Base-by-base conservation (phyloP, 2,113 vertebrate species). In the Phalacrocorax carbo region DNA sequence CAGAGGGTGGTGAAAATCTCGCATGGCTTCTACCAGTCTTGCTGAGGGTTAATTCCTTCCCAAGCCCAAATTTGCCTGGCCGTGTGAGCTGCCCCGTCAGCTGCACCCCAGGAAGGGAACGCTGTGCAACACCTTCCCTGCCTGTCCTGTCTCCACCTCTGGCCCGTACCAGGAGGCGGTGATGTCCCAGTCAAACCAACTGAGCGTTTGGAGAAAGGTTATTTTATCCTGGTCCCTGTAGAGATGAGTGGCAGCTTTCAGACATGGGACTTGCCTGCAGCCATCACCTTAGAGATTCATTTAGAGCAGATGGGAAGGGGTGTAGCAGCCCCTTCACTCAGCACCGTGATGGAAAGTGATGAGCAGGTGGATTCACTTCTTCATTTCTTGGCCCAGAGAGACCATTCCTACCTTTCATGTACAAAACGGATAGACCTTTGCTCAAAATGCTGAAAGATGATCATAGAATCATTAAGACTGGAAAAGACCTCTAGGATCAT, bases 161-260 rank as follows among this genome's bases (percentile, higher is more conserved):
- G 55, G 11, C 72, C 55, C 0, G 3, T 18, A 12, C 25, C 0
- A 0, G 1, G 3, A 51, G 55, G 52, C 30, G 51, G 25, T 52
- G 73, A 12, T 25, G 60, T 72, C 70, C 70, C 48, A 32, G 46
- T 61, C 36, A 51, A 30, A 40, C 73, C 73, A 18, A 1, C 16
- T 3, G 27, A 12, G 60, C 3, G 0, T 34, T 40, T 3, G 5
- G 61, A 21, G 29, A 46, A 19, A 32, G 62, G 19, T 19, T 6
- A 2, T 77, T 68, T 60, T 32, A 5, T 34, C 27, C 62, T 8
- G 2, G 2, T 36, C 30, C 36, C 72, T 44, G 66, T 81, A 36
- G 80, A 57, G 34, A 27, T 0, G 19, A 71, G 57, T 62, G 58
- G 84, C 61, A 58, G 79, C 49, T 52, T 7, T 64, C 3, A 14